Percentiles rank a stretch among this genome's conserved stretches.
Conservation (phyloP, 2,888 invertebrate genomes). For the Drosophila setosimentum region DNA sequence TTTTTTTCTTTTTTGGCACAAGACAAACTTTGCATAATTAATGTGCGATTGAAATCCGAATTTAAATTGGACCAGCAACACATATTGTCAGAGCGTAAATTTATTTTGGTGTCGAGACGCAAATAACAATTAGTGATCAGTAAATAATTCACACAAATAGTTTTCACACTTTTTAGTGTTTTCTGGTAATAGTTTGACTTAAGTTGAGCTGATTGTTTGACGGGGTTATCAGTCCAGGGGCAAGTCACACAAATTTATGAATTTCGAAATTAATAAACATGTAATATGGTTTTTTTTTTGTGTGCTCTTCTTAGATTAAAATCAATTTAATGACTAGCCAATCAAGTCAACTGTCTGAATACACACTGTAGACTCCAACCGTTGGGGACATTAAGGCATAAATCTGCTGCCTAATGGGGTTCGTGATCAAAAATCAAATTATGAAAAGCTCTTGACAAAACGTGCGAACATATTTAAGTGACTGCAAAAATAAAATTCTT, state of each 20-base stretch:
- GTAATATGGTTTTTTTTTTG: constrained; percentile 6
- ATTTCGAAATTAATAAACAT: constrained; percentile 30
- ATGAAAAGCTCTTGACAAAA: constrained; percentile 58
- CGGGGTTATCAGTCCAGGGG: constrained; percentile 44
- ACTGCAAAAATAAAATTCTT: background rate
- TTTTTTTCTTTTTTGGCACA: constrained; percentile 60
- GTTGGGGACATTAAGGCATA: constrained; percentile 46
- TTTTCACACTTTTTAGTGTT: constrained; percentile 61
- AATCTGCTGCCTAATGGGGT: constrained; percentile 68
- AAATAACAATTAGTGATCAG: constrained; percentile 66
- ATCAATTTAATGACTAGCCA: constrained; percentile 45
- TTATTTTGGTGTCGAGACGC: constrained; percentile 24
- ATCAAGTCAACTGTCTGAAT: constrained; percentile 24
- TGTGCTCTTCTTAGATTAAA: constrained; percentile 31
- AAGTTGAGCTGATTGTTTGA: constrained; percentile 9
- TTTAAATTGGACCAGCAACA: constrained; percentile 62
- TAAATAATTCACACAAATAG: constrained; percentile 60
- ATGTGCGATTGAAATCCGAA: constrained; percentile 54
- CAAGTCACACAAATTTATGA: constrained; percentile 39
- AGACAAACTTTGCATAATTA: constrained; percentile 74
- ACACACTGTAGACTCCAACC: constrained; percentile 11
- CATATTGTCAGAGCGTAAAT: constrained; percentile 41
- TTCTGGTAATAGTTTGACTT: constrained; percentile 10
- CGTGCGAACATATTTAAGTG: constrained; percentile 48
- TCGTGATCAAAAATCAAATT: constrained; percentile 42